Evolutionary conservation across 2,113 vertebrate species (phyloP), one percentile per base, ranked within the genome.

Genomic region (Rhegmatorhina hoffmannsi): DNA sequence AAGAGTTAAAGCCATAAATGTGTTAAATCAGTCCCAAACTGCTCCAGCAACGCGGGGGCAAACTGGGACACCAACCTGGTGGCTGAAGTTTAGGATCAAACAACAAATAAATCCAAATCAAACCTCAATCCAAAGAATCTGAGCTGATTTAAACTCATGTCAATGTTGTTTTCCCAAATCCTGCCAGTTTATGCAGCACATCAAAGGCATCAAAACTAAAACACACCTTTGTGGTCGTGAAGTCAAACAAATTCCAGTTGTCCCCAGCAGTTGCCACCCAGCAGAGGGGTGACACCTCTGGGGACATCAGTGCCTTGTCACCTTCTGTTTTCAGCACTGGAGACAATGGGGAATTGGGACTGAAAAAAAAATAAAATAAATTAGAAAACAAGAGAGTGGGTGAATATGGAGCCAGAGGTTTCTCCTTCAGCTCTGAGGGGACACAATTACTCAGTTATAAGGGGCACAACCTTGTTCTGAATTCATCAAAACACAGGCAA

Each of bases 1-100:
- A 24, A n/a, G 0, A 52, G 4, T 1, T 17, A 3, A 23, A 85
- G 7, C 28, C 26, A 40, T 2, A 4, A 15, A 33, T 2, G 2
- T 5, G 7, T 62, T 33, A 56, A 75, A 83, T 21, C 46, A 52
- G 7, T 2, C 6, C 33, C 43, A 2, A 4, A 18, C 21, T 50
- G 44, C 58, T 28, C 10, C 53, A 43, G 38, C 14, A 49, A 8
- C 2, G 1, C 33, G 40, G 7, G 5, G 11, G 4, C 68, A 74
- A 49, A 23, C 21, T 25, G 49, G 49, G 49, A 13, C 23, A 49
- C 49, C 24, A 49, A 25, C 24, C 23, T n/a, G 21, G 20, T 21
- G 13, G 19, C 31, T 21, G 31, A 68, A 74, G 18, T 46, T 56
- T 26, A 68, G 31, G 43, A 25, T 73, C 25, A 31, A 69, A n/a